Percentiles rank a stretch among this genome's conserved stretches.
Conservation (phyloP, 2,888 invertebrate species). For the Drosophila niveifrons region DNA sequence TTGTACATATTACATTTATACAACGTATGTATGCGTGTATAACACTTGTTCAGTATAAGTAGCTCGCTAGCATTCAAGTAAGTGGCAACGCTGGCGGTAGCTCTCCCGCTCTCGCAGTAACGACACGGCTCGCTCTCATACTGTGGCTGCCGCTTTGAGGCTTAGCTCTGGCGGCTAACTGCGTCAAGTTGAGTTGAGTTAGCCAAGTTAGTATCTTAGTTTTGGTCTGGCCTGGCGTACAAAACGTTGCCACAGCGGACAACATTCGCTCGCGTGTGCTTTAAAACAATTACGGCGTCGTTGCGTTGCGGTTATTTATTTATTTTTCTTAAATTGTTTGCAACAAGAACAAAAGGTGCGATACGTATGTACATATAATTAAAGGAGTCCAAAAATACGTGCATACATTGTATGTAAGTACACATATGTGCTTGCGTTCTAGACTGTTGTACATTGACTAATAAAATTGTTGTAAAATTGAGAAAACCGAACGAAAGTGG, state of each 20-base stretch:
- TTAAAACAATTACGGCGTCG: slow-evolving; percentile 50
- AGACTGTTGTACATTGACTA: slow-evolving; percentile 28
- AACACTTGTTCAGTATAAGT: slow-evolving; percentile 1
- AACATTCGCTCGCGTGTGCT: slow-evolving; percentile 75
- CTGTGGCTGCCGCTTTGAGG: slow-evolving; percentile 31
- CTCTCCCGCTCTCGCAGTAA: slow-evolving; percentile 14
- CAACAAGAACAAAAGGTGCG: slow-evolving; percentile 18
- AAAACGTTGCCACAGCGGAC: slow-evolving; percentile 67
- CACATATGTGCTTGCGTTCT: neutral
- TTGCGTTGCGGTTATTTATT: slow-evolving; percentile 44
- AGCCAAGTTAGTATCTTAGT: slow-evolving; percentile 72
- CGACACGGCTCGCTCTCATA: slow-evolving; percentile 9
- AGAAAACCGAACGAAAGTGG: slow-evolving; percentile 61
- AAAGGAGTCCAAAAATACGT: slow-evolving; percentile 12
- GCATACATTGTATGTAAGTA: neutral
- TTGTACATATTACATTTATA: neutral
- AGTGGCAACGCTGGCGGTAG: slow-evolving; percentile 42
- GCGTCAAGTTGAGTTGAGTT: slow-evolving; percentile 55
- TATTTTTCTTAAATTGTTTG: slow-evolving; percentile 41
- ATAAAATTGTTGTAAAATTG: slow-evolving; percentile 67
- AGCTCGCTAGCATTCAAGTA: neutral
- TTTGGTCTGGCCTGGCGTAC: slow-evolving; percentile 68
- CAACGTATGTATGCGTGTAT: neutral
- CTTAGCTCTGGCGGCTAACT: slow-evolving; percentile 62
- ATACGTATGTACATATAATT: slow-evolving; percentile 37